Conservation (phyloP, 2,797 vertebrate genomes). For the Thamnophis elegans region DNA sequence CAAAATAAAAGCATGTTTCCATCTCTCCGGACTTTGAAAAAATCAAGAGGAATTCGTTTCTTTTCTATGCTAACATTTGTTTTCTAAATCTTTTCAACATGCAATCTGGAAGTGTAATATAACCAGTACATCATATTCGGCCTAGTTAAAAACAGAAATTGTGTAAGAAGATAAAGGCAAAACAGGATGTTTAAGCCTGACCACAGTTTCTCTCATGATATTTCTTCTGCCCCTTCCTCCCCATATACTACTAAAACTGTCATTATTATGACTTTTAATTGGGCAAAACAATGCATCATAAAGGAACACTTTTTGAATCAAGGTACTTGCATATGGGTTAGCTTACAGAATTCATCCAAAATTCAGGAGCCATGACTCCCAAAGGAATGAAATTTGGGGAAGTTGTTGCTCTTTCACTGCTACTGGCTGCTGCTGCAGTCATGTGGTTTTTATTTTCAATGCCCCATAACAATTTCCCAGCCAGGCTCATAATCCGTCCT, state of each 20-base stretch:
- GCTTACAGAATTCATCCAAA: not conserved
- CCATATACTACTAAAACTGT: not conserved
- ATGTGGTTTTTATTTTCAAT: not conserved
- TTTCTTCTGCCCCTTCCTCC: not conserved
- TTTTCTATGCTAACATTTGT: not conserved
- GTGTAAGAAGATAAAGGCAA: not conserved
- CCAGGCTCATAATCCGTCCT: not conserved
- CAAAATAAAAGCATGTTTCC: not conserved
- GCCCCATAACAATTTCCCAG: not conserved
- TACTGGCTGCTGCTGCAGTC: not conserved
- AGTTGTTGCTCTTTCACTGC: not conserved
- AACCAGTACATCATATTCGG: not conserved
- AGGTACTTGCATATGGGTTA: not conserved
- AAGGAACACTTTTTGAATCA: not conserved
- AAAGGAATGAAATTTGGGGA: not conserved
- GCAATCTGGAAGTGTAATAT: not conserved
- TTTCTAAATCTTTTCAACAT: not conserved
- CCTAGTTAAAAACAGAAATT: not conserved
- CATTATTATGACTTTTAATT: not conserved
- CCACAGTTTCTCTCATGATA: not conserved
- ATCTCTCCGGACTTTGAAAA: not conserved
- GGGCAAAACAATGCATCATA: not conserved
- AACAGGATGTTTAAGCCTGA: not conserved
- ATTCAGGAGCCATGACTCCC: not conserved
- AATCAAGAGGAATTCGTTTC: not conserved